A percentile compares a stretch with the other conserved stretches of the same genome.
Conservation (phyloP, 2,888 invertebrate genomes). For the Leptinotarsa juncta region DNA sequence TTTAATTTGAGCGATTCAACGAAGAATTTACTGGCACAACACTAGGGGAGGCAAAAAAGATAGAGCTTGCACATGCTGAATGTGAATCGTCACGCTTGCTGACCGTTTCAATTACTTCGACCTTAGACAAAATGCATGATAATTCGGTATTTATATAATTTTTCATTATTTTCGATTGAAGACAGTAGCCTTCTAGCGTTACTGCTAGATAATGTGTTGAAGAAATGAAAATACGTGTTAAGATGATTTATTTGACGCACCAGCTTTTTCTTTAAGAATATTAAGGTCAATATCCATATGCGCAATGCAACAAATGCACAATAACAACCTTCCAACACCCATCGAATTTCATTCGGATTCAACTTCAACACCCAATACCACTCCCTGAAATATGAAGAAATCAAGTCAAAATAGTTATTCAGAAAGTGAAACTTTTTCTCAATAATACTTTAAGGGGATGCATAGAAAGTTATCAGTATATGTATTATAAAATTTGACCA, state of each 20-base stretch:
- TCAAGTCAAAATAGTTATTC: too few species aligned
- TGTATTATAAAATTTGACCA: too few species aligned
- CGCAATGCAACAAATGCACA: neutral
- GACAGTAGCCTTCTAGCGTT: neutral
- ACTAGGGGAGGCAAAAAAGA: neutral
- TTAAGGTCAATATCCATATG: neutral
- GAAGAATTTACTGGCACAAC: neutral
- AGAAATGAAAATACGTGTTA: neutral
- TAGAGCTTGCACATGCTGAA: conserved; percentile 16
- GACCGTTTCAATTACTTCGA: neutral
- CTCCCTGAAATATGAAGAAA: too few species aligned
- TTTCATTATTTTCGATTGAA: neutral
- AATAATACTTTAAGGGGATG: too few species aligned
- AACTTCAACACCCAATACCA: too few species aligned
- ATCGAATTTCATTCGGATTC: neutral
- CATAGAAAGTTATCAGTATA: too few species aligned
- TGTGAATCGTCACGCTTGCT: neutral
- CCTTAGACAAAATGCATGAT: neutral
- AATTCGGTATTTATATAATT: neutral
- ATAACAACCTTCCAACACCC: neutral
- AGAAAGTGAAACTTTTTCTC: too few species aligned
- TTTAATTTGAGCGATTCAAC: neutral
- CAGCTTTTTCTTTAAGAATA: neutral
- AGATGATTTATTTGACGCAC: neutral
- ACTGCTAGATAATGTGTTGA: neutral